Base-by-base conservation (phyloP, 2,888 invertebrate species). In the Onthophagus sagittarius region DNA sequence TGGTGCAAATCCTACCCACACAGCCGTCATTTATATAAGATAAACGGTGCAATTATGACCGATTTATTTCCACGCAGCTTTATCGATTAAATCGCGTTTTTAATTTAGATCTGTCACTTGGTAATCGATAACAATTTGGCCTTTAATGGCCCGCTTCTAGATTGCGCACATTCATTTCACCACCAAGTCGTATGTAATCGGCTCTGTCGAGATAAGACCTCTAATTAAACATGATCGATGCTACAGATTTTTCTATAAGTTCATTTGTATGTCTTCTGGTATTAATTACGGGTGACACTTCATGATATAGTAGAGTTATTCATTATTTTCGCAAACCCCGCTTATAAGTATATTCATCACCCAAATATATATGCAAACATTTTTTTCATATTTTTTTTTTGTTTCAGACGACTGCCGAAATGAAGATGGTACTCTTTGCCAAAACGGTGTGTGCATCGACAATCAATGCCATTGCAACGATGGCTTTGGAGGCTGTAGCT, bases 381-480 rank as follows among this genome's bases (percentile, higher is more conserved):
- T 79, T 75, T 72, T 72, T 76, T 78, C 39, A 53, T 53, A 9
- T 53, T 53, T 53, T 53, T 53, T 53, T 53, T 80, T 76, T 80
- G 80, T 87, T 87, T 4, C 88, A 97, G 97, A 93, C 88, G 94
- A 96, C 88, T 97, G 97, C 90, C 93, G 92, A 88, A 94, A 94
- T 89, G 93, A 93, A 83, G 95, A 95, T 86, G 95, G 95, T 86
- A 92, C 94, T 82, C 90, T 89, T 84, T 97, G 97, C 89, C 92
- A 93, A 86, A 96, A 97, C 86, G 97, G 97, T 85, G 96, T 93
- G 83, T 97, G 97, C 88, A 90, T 97, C 83, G 94, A 94, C 86
- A 93, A 94, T 84, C 95, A 95, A 85, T 97, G 97, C 88, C 95
- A 97, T 88, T 97, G 97, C 87, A 96, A 97, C 86, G 97, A 97